A percentile compares a stretch with the other conserved stretches of the same genome.
phyloP scores from a whole-genome alignment of 2,888 invertebrate species.

The Mythimna albipuncta region DNA sequence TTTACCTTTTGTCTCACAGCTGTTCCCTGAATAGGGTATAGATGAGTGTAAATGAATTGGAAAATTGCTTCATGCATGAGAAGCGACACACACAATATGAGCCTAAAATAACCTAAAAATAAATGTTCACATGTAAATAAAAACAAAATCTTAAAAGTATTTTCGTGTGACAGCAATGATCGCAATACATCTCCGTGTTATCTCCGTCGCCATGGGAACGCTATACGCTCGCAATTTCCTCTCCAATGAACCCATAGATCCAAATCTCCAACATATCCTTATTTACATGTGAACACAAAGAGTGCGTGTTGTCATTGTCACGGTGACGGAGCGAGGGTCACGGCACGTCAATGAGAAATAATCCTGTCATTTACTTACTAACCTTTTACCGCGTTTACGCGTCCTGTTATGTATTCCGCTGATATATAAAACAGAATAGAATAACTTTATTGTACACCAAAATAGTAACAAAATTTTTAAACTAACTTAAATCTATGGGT shows the following conservation, averaged over 20 bases:
- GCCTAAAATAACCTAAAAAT: not conserved
- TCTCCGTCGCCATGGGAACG: not conserved
- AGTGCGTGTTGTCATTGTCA: slow-evolving; percentile 10
- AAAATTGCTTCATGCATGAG: no score
- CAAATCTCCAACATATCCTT: slow-evolving; percentile 1
- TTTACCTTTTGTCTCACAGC: no score
- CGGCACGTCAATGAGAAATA: not conserved
- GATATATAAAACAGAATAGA: no score
- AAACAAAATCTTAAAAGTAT: not conserved
- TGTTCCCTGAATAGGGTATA: no score
- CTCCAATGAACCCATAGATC: slow-evolving; percentile 1
- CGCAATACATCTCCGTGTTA: slow-evolving; percentile 7
- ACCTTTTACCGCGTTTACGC: not conserved
- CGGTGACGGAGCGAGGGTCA: slow-evolving; percentile 5
- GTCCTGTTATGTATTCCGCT: no score
- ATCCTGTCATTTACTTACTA: not conserved
- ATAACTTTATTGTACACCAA: no score
- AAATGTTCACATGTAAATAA: not conserved
- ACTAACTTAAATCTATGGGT: no score
- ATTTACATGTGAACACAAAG: slow-evolving; percentile 18
- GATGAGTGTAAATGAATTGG: no score
- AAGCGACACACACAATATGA: no score
- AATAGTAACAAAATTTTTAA: no score
- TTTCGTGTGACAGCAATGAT: not conserved
- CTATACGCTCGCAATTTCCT: not conserved